Percentiles rank a stretch among this genome's conserved stretches.
phyloP scores from a whole-genome alignment of 2,888 invertebrate species.

The Sesamia inferens region DNA sequence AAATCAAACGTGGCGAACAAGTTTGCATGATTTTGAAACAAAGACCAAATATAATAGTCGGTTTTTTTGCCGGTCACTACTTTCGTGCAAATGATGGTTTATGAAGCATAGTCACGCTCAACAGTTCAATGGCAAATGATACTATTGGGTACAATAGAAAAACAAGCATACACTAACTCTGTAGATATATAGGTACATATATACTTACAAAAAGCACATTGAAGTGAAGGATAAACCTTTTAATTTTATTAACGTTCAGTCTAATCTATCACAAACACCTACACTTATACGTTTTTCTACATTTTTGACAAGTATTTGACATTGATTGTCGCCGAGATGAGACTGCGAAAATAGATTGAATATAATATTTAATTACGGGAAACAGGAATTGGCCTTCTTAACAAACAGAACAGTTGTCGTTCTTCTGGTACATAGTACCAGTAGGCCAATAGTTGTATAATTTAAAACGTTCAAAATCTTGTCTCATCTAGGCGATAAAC shows the following conservation, averaged over 20 bases:
- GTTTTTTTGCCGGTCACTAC: slow-evolving; percentile 15
- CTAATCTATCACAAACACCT: neutral
- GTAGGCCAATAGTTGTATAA: too few relatives aligned
- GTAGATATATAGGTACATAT: neutral
- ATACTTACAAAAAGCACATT: neutral
- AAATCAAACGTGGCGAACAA: slow-evolving; percentile 11
- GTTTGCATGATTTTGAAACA: slow-evolving; percentile 32
- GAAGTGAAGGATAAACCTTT: neutral
- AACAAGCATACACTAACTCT: neutral
- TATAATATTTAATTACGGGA: too few relatives aligned
- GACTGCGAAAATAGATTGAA: neutral
- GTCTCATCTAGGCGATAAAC: too few relatives aligned
- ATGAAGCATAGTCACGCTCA: slow-evolving; percentile 52
- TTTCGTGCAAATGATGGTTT: slow-evolving; percentile 48
- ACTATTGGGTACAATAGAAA: neutral
- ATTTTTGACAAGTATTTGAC: neutral
- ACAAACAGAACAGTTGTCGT: too few relatives aligned
- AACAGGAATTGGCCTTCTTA: too few relatives aligned
- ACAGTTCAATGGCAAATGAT: slow-evolving; percentile 25
- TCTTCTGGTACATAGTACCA: too few relatives aligned
- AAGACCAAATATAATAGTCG: slow-evolving; percentile 20
- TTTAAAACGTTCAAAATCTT: too few relatives aligned
- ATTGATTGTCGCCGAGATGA: neutral
- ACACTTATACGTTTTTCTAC: neutral
- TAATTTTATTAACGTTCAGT: neutral